Percentiles rank a stretch among this genome's conserved stretches.
phyloP scores from a whole-genome alignment of 2,113 vertebrate species.

The Clarias macrocephalus region DNA sequence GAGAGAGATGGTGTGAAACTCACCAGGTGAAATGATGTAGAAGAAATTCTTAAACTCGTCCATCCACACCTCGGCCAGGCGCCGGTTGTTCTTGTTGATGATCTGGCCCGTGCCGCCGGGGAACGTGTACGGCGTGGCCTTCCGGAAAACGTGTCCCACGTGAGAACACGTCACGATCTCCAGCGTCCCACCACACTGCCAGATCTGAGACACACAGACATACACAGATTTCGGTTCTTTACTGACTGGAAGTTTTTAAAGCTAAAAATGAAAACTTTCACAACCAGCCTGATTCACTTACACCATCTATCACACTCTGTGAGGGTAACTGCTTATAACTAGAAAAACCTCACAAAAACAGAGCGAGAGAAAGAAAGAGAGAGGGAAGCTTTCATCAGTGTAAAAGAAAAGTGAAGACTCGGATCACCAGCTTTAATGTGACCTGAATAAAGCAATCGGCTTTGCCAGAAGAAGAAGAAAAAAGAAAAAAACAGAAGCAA shows the following conservation, averaged over 20 bases:
- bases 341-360: not conserved
- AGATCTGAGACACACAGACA: conserved; percentile 79
- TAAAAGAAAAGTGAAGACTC: not conserved
- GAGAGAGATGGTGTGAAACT: conserved; percentile 57
- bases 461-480: not conserved
- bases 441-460: not conserved
- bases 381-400: not conserved
- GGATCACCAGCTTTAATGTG: not conserved
- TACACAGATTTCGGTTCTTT: conserved; percentile 8
- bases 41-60: conserved; percentile 99
- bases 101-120: conserved; percentile 98
- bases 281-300: not conserved
- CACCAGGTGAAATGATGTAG: conserved; percentile 98
- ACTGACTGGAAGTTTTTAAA: not conserved
- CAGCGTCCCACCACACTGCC: conserved; percentile 96
- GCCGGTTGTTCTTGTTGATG: conserved; percentile 98
- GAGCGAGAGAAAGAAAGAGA: not conserved
- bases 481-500: not conserved
- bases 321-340: not conserved
- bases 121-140: conserved; percentile 97
- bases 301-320: not conserved
- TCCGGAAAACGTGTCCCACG: conserved; percentile 97
- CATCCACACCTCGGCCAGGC: conserved; percentile 99
- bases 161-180: conserved; percentile 99
- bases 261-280: not conserved